Base-by-base conservation (phyloP, 2,888 invertebrate genomes). In the Atherix ibis region DNA sequence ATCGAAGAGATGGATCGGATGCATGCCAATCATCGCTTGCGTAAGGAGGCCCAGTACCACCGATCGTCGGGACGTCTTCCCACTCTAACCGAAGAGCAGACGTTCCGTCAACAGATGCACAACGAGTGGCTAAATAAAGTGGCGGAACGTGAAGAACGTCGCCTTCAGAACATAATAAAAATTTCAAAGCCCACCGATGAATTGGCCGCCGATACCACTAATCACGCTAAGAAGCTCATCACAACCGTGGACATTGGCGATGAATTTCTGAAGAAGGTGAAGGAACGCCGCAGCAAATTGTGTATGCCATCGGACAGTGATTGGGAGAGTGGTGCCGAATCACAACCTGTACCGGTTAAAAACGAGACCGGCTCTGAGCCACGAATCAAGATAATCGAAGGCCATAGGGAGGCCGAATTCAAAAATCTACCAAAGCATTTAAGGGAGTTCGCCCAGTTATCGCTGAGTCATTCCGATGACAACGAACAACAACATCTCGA, bases 81-180 rank as follows among this genome's bases (percentile, higher is more conserved):
- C 26, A 44, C 72, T 8, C 70, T 73, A 6, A 75, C 75, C 31
- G 78, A 83, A 53, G 72, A 72, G 41, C 81, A 84, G 54, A 64
- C 71, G 27, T 72, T 80, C 46, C 71, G 84, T 5, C 76, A 78
- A 44, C 73, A 76, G 58, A 85, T 87, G 84, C 85, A 81, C 58
- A 70, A 79, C 46, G 85, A 85, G 55, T 85, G 84, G 62, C 70
- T 83, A 51, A 66, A 68, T 49, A 78, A 84, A 59, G 76, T 85
- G 48, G 73, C 77, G 4, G 78, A 80, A 52, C 68, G 83, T 9
- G 74, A 80, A 47, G 77, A 84, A 49, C 67, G 87, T 28, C 78
- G 78, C 45, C 71, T 79, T 40, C 75, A 80, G 34, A 83, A 81
- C 61, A 71, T 84, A 15, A 77, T 87, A 12, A 83, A 82, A 65